Conservation (phyloP, 2,797 vertebrate species). For the Galaxias olidus region DNA sequence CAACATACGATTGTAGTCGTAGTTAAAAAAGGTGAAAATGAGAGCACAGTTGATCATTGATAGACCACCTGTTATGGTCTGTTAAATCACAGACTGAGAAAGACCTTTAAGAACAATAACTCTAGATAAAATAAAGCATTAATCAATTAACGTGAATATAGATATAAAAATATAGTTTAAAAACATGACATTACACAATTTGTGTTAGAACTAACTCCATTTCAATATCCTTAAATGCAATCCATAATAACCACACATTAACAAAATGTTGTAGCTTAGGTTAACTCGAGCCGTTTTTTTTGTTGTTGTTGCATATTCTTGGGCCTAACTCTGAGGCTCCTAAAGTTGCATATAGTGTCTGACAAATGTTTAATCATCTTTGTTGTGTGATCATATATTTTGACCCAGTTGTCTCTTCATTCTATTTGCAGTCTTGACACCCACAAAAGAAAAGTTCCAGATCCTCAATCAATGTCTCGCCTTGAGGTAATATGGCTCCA, state of each 20-base stretch:
- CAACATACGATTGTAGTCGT: constrained; percentile 25
- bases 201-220: no score
- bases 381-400: constrained; percentile 6
- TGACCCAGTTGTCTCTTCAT: constrained; percentile 29
- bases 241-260: no score
- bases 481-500: constrained; percentile 58
- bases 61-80: background rate
- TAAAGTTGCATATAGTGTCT: no score
- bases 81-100: background rate
- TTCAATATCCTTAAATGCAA: no score
- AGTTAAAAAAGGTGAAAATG: background rate
- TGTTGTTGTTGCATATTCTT: no score
- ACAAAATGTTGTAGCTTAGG: no score
- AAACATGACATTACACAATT: no score
- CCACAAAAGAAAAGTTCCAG: constrained; percentile 37
- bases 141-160: background rate
- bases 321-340: no score
- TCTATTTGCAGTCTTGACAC: constrained; percentile 42
- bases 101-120: background rate
- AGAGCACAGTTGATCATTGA: constrained; percentile 55
- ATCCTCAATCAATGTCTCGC: constrained; percentile 62
- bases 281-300: no score
- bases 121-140: background rate
- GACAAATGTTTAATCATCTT: no score
- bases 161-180: background rate